Evolutionary conservation across 2,113 vertebrate genomes (phyloP).

Genomic region (Ranitomeya variabilis): DNA sequence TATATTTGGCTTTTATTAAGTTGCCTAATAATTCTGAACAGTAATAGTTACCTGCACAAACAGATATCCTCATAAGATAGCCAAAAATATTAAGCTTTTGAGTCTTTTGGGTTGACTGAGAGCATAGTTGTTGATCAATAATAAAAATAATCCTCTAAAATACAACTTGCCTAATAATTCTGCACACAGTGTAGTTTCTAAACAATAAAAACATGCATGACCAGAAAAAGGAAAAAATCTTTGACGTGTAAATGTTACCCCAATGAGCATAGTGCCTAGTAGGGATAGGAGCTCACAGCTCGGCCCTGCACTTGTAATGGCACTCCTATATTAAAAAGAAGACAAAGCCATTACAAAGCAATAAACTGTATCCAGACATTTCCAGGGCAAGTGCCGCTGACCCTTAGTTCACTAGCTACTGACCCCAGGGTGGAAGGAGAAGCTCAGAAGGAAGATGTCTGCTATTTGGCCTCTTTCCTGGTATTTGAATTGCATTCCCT

Average conservation of each 20-base stretch:
- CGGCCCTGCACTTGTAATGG: conserved; percentile 56
- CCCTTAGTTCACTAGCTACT: conserved; percentile 82
- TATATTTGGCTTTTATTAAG: too few relatives aligned
- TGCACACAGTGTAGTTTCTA: too few relatives aligned
- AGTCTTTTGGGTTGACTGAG: too few relatives aligned
- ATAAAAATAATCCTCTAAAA: too few relatives aligned
- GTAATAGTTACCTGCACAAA: too few relatives aligned
- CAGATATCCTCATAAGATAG: too few relatives aligned
- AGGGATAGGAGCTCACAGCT: background rate
- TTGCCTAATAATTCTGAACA: too few relatives aligned
- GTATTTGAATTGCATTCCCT: conserved; percentile 84
- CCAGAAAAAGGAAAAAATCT: background rate
- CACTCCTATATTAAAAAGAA: conserved; percentile 75
- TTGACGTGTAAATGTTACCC: background rate
- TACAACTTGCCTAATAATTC: too few relatives aligned
- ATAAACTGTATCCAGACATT: conserved; percentile 85
- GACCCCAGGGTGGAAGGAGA: conserved; percentile 79
- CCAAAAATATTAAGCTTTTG: too few relatives aligned
- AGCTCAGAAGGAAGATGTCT: conserved; percentile 77
- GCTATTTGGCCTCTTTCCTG: conserved; percentile 81
- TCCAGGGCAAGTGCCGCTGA: conserved; percentile 83
- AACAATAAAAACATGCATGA: background rate
- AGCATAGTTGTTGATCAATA: too few relatives aligned
- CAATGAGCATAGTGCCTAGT: background rate
- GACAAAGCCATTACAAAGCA: conserved; percentile 77